Base-by-base conservation (phyloP, 2,797 vertebrate species). In the Paratrypauchen microcephalus region DNA sequence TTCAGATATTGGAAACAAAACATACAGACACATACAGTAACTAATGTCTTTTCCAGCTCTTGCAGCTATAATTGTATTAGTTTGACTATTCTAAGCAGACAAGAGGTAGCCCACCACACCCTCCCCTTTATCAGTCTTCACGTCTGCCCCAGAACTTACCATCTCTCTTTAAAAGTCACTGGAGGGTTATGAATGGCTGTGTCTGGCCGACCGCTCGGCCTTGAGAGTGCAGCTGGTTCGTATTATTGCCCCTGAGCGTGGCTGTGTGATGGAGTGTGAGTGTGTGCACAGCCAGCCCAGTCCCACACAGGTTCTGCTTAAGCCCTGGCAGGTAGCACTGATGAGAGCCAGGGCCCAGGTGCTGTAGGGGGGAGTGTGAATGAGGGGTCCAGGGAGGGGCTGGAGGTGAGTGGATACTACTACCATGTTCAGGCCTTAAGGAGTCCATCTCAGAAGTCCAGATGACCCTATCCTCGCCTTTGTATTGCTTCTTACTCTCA, bases 251-350 rank as follows among this genome's bases (percentile, higher is more conserved):
- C 88, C 81, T 78, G 83, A 68, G 72, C 61, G 75, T 70, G 62
- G 28, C 18, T 60, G 75, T 56, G 48, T 68, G 76, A 72, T 78
- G 64, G 71, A 72, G 77, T 68, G 79, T 62, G 69, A 79, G 68
- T 72, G 32, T 36, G 66, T 56, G 70, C 28, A 50, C 39, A 65
- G 24, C 62, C 11, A 48, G 63, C 69, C 71, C 76, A 85, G 88
- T 87, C 77, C 88, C 84, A 86, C 93, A 94, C 95, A 94, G 94
- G 94, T 92, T 92, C 90, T 87, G 77, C 87, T 81, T 86, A 89
- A 94, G 93, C 88, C 93, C 83, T 94, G 95, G 94, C 96, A 97
- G 96, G 95, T 95, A 95, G 90, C 83, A 86, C 89, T 97, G 96
- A 96, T 87, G 89, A 94, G 94, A 94, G 88, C 86, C 96, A 98